Conservation (phyloP, 1,140 invertebrate species). For the Drosophila seguyi region DNA sequence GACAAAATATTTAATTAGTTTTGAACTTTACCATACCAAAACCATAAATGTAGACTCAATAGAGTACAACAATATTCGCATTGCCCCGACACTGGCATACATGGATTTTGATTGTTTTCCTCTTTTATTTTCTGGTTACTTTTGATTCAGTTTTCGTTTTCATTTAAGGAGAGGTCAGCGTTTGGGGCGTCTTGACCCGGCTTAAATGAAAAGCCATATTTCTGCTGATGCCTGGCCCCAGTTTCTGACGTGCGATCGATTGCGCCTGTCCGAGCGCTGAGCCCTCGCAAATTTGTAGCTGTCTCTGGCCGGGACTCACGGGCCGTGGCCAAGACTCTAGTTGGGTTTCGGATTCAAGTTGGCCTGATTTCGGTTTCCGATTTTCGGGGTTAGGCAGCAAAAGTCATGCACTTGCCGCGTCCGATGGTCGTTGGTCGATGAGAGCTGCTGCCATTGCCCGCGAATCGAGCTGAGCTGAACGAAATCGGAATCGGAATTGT, state of each 20-base stretch:
- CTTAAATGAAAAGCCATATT: constrained; percentile 83
- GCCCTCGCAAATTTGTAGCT: constrained; percentile 74
- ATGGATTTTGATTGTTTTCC: constrained; percentile 34
- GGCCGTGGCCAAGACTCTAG: constrained; percentile 11
- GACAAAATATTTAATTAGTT: too few relatives aligned
- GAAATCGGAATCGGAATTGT: constrained; percentile 61
- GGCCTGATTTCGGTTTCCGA: constrained; percentile 70
- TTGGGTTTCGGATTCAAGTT: constrained; percentile 12
- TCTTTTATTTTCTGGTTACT: constrained; percentile 48
- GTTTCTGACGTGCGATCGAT: constrained; percentile 82
- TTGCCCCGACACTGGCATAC: neutral
- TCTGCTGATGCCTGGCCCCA: constrained; percentile 73
- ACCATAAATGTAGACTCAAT: too few relatives aligned
- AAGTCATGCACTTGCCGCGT: constrained; percentile 77
- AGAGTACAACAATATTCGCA: constrained; percentile 20
- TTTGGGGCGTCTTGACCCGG: constrained; percentile 74
- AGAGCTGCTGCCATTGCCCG: constrained; percentile 45
- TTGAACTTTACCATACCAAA: too few relatives aligned
- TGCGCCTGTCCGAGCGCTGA: constrained; percentile 67
- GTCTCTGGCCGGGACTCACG: constrained; percentile 26
- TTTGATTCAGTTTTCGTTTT: constrained; percentile 80
- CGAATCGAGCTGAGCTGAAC: constrained; percentile 7
- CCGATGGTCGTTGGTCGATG: constrained; percentile 22
- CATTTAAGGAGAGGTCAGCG: constrained; percentile 51
- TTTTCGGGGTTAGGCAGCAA: constrained; percentile 72